phyloP scores from a whole-genome alignment of 2,888 invertebrate genomes.

The Hemicrepidius hirtus region DNA sequence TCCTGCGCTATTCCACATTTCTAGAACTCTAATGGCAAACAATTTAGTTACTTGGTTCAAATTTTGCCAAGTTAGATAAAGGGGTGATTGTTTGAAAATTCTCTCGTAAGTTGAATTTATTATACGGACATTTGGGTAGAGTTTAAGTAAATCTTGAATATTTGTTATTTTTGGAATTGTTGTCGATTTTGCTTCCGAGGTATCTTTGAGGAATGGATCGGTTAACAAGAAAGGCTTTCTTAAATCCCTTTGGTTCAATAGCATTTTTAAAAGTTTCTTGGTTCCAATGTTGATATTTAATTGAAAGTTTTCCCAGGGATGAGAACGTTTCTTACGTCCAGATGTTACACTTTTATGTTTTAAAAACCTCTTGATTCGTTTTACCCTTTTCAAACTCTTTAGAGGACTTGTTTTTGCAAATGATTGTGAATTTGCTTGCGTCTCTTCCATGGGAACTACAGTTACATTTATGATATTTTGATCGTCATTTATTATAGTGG shows the following conservation, averaged over 20 bases:
- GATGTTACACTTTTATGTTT: neutral
- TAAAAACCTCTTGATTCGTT: slow-evolving; percentile 8
- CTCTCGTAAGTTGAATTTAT: slow-evolving; percentile 69
- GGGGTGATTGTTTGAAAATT: slow-evolving; percentile 73
- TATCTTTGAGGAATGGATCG: neutral
- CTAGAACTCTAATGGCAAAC: slow-evolving; percentile 74
- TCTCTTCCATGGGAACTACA: neutral
- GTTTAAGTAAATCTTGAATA: slow-evolving; percentile 40
- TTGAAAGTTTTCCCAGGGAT: slow-evolving; percentile 27
- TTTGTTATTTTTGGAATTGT: neutral
- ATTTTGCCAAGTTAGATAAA: slow-evolving; percentile 73
- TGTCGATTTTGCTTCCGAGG: neutral
- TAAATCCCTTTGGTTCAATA: slow-evolving; percentile 12
- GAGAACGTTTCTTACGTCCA: neutral
- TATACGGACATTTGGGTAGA: slow-evolving; percentile 72
- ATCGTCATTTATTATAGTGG: no score
- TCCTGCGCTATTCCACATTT: slow-evolving; percentile 76
- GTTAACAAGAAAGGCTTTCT: neutral
- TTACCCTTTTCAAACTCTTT: slow-evolving; percentile 7
- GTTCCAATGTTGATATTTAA: slow-evolving; percentile 55
- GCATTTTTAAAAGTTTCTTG: slow-evolving; percentile 52
- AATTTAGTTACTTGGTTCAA: slow-evolving; percentile 71
- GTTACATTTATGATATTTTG: no score
- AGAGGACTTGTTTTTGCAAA: neutral
- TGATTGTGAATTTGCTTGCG: neutral